Percentiles rank a stretch among this genome's conserved stretches.
Conservation (phyloP, 2,113 vertebrate genomes). For the Sinocyclocheilus anshuiensis region DNA sequence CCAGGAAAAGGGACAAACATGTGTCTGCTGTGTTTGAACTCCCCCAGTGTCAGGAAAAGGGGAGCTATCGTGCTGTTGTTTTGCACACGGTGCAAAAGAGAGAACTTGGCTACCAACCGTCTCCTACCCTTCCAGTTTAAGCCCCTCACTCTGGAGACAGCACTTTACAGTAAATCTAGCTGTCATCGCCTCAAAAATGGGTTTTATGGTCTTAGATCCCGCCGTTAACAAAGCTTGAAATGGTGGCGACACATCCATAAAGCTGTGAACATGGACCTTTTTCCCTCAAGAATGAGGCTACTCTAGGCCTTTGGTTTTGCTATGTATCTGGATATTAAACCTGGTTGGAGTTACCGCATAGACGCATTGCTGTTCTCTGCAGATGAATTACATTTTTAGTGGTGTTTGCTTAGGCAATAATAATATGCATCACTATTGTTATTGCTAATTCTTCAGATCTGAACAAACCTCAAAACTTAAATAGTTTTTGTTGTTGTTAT, state of each 20-base stretch:
- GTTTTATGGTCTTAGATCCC: slow-evolving; percentile 66
- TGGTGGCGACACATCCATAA: slow-evolving; percentile 56
- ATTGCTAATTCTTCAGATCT: neutral
- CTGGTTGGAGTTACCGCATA: neutral
- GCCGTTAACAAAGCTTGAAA: slow-evolving; percentile 68
- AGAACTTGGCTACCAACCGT: neutral
- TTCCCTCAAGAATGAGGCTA: slow-evolving; percentile 1
- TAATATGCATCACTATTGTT: neutral
- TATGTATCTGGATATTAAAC: neutral
- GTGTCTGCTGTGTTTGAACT: slow-evolving; percentile 44
- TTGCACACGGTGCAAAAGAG: slow-evolving; percentile 27
- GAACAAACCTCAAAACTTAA: neutral
- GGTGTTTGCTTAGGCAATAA: neutral
- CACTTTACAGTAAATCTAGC: slow-evolving; percentile 67
- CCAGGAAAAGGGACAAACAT: slow-evolving; percentile 23
- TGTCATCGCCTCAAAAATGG: slow-evolving; percentile 64
- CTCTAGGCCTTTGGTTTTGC: slow-evolving; percentile 15
- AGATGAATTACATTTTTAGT: neutral
- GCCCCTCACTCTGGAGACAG: slow-evolving; percentile 63
- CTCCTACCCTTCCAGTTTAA: slow-evolving; percentile 49
- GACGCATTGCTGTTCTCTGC: neutral
- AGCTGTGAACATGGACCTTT: slow-evolving; percentile 50
- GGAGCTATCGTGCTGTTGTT: slow-evolving; percentile 12
- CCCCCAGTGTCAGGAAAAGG: slow-evolving; percentile 21
- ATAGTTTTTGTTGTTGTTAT: neutral